Evolutionary conservation across 2,113 vertebrate genomes (phyloP).

Genomic region (Bufo gargarizans): DNA sequence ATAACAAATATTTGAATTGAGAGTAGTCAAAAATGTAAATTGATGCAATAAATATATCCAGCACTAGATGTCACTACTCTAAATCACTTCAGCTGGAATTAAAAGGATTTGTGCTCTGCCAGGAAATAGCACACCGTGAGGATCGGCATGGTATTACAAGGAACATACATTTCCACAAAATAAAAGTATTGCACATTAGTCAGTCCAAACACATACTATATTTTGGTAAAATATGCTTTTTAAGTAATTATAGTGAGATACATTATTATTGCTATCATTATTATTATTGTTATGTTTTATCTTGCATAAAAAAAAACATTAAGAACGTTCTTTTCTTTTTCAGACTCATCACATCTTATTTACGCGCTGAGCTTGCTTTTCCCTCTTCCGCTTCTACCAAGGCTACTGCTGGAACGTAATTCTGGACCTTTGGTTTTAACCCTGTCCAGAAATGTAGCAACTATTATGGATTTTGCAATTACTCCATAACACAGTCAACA

Average conservation of each 20-base stretch:
- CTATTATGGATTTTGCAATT: slow-evolving; percentile 41
- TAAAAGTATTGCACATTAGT: too few species aligned
- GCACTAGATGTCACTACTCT: not conserved
- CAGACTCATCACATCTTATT: not conserved
- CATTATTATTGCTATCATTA: too few species aligned
- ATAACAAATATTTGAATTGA: not conserved
- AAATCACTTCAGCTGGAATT: too few species aligned
- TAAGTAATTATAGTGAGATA: not conserved
- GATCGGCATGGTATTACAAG: not conserved
- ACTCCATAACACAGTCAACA: slow-evolving; percentile 35
- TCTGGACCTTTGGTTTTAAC: slow-evolving; percentile 32
- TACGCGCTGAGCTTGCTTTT: not conserved
- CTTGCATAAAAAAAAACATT: not conserved
- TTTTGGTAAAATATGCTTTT: too few species aligned
- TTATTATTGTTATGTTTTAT: too few species aligned
- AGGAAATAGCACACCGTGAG: not conserved
- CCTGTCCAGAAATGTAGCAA: slow-evolving; percentile 25
- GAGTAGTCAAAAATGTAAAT: not conserved
- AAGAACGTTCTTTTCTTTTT: not conserved
- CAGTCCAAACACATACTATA: too few species aligned
- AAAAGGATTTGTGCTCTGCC: not conserved
- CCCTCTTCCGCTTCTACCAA: not conserved
- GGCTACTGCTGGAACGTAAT: not conserved
- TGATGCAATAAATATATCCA: not conserved
- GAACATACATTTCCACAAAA: not conserved